Conservation (phyloP, 2,797 vertebrate species). For the Coccyzus lansbergi region DNA sequence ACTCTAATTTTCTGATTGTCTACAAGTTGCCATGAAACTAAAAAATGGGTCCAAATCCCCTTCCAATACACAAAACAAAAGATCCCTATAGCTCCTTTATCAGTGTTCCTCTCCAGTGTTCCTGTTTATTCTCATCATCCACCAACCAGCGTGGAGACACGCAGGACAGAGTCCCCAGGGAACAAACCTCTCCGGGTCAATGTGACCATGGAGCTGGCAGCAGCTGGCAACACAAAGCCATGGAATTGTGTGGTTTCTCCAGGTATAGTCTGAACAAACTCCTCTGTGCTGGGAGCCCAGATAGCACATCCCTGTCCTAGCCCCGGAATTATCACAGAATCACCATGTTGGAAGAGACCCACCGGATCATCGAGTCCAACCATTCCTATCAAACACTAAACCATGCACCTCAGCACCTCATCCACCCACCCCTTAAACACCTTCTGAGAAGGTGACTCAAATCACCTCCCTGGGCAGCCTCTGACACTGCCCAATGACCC, state of each 20-base stretch:
- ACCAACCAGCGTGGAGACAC: accelerated
- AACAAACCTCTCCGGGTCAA: background rate
- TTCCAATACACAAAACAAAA: background rate
- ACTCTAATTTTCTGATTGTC: background rate
- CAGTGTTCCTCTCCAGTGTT: background rate
- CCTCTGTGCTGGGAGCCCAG: background rate
- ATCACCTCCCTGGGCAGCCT: too few relatives aligned
- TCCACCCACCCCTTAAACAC: too few relatives aligned
- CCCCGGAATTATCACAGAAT: too few relatives aligned
- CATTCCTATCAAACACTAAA: too few relatives aligned
- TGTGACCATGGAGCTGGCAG: background rate
- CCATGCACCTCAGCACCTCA: too few relatives aligned
- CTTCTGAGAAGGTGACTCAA: too few relatives aligned
- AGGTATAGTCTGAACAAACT: background rate
- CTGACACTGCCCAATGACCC: too few relatives aligned
- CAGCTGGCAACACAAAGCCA: background rate
- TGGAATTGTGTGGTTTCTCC: background rate
- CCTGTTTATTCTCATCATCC: background rate
- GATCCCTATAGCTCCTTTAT: background rate
- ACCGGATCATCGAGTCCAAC: too few relatives aligned
- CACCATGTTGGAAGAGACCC: too few relatives aligned
- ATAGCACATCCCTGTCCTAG: background rate
- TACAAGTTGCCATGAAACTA: background rate
- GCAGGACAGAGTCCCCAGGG: background rate
- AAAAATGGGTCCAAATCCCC: background rate